phyloP scores from a whole-genome alignment of 2,888 invertebrate species.

The Drosophila setosimentum region DNA sequence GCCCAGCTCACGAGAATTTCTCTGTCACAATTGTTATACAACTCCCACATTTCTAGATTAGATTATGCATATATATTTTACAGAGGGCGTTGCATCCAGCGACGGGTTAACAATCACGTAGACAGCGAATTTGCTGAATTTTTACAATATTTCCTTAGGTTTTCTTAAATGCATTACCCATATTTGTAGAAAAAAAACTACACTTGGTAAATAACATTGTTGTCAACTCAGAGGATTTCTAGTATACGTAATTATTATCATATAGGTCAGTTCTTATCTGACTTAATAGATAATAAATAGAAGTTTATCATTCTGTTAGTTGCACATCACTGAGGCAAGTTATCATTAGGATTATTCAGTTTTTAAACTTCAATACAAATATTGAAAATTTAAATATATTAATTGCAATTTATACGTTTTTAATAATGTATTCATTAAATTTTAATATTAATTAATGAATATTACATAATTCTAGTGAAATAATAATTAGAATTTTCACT shows the following conservation, averaged over 20 bases:
- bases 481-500: background rate
- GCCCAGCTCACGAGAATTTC: conserved; percentile 13
- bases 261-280: conserved; percentile 57
- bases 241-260: conserved; percentile 6
- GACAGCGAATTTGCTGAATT: no score
- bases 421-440: background rate
- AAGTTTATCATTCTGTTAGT: background rate
- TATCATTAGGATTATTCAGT: background rate
- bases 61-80: conserved; percentile 34
- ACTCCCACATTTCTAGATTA: conserved; percentile 37
- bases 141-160: background rate
- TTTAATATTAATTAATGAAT: background rate
- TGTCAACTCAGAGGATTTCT: background rate
- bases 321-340: background rate
- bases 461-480: background rate
- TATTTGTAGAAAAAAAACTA: background rate
- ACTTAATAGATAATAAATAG: background rate
- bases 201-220: background rate
- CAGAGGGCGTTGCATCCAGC: conserved; percentile 25
- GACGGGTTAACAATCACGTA: conserved; percentile 59
- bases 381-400: background rate
- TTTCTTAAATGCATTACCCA: background rate
- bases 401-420: background rate
- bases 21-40: conserved; percentile 42
- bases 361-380: background rate